Percentiles rank a stretch among this genome's conserved stretches.
Conservation (phyloP, 2,113 vertebrate species). For the Crotophaga sulcirostris region DNA sequence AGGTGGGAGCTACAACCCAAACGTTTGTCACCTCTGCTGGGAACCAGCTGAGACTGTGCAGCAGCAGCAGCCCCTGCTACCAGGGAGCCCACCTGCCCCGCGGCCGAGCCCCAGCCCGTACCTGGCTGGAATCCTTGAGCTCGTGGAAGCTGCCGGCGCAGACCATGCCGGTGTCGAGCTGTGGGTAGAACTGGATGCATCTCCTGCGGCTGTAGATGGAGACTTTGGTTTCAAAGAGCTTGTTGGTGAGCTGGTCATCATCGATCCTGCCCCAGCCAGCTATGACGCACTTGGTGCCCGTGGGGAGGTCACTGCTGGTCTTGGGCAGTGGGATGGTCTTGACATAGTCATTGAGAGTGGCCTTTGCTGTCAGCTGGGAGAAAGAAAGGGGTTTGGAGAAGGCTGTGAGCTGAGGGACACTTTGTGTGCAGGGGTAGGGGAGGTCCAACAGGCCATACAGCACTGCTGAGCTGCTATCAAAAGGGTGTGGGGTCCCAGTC, state of each 20-base stretch:
- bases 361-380: slow-evolving; percentile 20
- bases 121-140: slow-evolving; percentile 59
- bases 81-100: fast-evolving
- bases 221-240: slow-evolving; percentile 56
- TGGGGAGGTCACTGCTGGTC: not conserved
- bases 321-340: slow-evolving; percentile 9
- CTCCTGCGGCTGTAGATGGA: slow-evolving; percentile 54
- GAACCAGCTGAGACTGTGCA: not conserved
- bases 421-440: not conserved
- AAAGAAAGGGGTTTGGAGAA: not conserved
- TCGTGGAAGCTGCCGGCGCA: slow-evolving; percentile 46
- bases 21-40: not conserved
- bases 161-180: not conserved
- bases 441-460: not conserved
- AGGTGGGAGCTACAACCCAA: not conserved
- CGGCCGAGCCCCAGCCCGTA: not conserved
- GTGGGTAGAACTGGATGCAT: not conserved
- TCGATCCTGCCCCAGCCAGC: slow-evolving; percentile 33
- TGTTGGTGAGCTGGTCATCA: fast-evolving
- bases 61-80: not conserved
- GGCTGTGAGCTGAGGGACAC: not conserved
- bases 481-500: not conserved
- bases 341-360: not conserved
- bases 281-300: not conserved
- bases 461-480: not conserved